phyloP scores from a whole-genome alignment of 2,888 invertebrate genomes.

The Dascillus cervinus region DNA sequence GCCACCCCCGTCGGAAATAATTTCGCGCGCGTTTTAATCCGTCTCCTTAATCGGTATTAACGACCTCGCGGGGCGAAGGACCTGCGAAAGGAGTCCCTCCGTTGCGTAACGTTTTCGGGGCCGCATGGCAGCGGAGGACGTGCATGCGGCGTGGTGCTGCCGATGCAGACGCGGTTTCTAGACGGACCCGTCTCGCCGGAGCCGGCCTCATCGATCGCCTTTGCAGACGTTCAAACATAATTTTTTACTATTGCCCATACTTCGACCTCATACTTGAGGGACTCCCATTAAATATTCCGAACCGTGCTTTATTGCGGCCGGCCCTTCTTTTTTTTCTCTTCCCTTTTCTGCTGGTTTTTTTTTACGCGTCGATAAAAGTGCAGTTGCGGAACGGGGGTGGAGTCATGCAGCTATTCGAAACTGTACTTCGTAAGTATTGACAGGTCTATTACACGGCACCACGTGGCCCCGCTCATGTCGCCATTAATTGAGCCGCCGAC shows the following conservation, averaged over 20 bases:
- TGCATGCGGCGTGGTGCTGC: constrained; percentile 16
- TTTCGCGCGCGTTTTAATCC: too few relatives aligned
- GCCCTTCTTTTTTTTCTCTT: constrained; percentile 9
- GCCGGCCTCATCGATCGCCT: constrained; percentile 38
- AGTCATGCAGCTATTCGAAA: too few relatives aligned
- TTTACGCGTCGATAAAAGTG: background rate
- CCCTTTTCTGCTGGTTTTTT: constrained; percentile 1
- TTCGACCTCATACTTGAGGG: constrained; percentile 18
- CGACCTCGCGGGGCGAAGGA: too few relatives aligned
- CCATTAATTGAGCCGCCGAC: too few relatives aligned
- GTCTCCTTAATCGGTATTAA: too few relatives aligned
- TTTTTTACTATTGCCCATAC: constrained; percentile 33
- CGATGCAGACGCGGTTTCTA: constrained; percentile 32
- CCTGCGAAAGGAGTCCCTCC: too few relatives aligned
- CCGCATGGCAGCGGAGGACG: constrained; percentile 12
- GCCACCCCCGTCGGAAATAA: too few relatives aligned
- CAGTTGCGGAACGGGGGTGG: constrained; percentile 1
- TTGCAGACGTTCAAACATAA: constrained; percentile 32
- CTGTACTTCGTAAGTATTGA: too few relatives aligned
- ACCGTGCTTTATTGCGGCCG: constrained; percentile 14
- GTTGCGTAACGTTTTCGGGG: too few relatives aligned
- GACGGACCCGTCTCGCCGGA: constrained; percentile 37
- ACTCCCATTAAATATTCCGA: constrained; percentile 19
- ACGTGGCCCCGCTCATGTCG: too few relatives aligned
- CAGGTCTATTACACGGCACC: too few relatives aligned